Conservation (phyloP, 2,888 invertebrate species). For the Pyrrhosoma nymphula region DNA sequence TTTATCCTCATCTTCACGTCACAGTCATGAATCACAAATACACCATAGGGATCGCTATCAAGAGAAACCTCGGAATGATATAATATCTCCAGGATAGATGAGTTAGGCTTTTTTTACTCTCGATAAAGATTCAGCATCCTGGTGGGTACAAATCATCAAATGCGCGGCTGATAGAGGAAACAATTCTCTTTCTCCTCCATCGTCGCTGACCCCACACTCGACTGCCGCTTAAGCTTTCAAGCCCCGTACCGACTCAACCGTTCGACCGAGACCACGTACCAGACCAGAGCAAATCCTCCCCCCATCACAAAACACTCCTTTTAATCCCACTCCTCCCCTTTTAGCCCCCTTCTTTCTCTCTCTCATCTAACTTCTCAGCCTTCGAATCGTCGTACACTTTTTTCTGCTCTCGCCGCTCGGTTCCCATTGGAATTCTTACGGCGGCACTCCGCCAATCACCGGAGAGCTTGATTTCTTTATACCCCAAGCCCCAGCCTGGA, state of each 20-base stretch:
- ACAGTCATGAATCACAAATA: too few species aligned
- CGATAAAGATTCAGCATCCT: not conserved
- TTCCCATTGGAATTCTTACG: slow-evolving; percentile 61
- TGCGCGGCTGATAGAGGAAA: not conserved
- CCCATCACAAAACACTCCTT: slow-evolving; percentile 10
- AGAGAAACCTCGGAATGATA: too few species aligned
- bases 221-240: slow-evolving; percentile 37
- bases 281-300: not conserved
- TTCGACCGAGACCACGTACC: not conserved
- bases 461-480: slow-evolving; percentile 64
- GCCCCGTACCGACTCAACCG: slow-evolving; percentile 33
- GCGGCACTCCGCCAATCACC: slow-evolving; percentile 61
- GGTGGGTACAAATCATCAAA: not conserved
- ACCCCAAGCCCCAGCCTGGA: not conserved
- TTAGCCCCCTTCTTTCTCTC: not conserved
- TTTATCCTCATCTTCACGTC: too few species aligned
- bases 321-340: not conserved
- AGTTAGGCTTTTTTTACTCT: not conserved
- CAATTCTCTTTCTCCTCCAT: not conserved
- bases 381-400: not conserved
- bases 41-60: too few species aligned
- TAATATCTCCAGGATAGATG: too few species aligned
- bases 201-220: not conserved
- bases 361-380: not conserved
- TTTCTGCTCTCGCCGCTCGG: not conserved